Percentiles rank a stretch among this genome's conserved stretches.
phyloP scores from a whole-genome alignment of 2,888 invertebrate genomes.

The Agonopterix subpropinquella region DNA sequence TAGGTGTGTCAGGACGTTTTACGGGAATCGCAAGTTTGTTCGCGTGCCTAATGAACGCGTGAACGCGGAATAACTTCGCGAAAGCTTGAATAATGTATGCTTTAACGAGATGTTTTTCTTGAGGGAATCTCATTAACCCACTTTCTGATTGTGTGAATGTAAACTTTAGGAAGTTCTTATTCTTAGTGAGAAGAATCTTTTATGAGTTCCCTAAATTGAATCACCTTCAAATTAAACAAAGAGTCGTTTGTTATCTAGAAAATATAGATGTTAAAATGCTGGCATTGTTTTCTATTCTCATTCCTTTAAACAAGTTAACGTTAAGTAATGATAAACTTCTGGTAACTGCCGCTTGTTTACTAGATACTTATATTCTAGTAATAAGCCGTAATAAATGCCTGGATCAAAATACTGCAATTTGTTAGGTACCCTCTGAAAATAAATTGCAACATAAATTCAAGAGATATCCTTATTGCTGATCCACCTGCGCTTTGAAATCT shows the following conservation, averaged over 20 bases:
- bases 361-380: too few relatives aligned
- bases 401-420: too few relatives aligned
- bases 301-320: too few relatives aligned
- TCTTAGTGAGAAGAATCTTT: conserved; percentile 57
- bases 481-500: too few relatives aligned
- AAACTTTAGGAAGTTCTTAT: conserved; percentile 65
- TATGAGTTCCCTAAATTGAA: conserved; percentile 57
- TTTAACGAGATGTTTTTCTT: conserved; percentile 76
- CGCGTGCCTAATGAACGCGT: conserved; percentile 70
- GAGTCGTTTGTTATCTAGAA: conserved; percentile 6
- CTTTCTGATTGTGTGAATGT: conserved; percentile 71
- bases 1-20: conserved; percentile 51
- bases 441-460: too few relatives aligned
- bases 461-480: too few relatives aligned
- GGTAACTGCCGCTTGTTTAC: too few relatives aligned
- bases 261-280: background rate
- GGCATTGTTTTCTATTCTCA: too few relatives aligned
- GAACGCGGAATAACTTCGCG: conserved; percentile 70
- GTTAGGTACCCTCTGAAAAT: too few relatives aligned
- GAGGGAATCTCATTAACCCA: conserved; percentile 73
- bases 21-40: conserved; percentile 62
- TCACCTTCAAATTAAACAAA: conserved; percentile 38
- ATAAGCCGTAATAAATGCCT: too few relatives aligned
- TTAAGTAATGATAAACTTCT: too few relatives aligned
- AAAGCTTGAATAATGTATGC: conserved; percentile 74